A percentile compares a stretch with the other conserved stretches of the same genome.
Evolutionary conservation across 2,113 vertebrate genomes (phyloP).

Genomic region (Serinus canaria): DNA sequence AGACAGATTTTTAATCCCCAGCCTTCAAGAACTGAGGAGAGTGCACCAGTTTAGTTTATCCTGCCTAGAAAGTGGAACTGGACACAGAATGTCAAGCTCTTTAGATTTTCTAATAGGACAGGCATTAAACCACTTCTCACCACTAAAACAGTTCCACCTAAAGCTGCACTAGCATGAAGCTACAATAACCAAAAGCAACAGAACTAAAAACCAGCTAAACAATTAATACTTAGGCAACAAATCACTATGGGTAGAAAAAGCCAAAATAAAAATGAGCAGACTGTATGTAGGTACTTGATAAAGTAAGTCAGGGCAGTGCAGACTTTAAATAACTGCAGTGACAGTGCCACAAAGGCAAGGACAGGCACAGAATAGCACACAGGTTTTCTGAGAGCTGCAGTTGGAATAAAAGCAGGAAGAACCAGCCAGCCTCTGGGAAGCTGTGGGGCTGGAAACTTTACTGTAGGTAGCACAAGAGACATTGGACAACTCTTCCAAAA

Average conservation of each 20-base stretch:
- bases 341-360: neutral
- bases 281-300: neutral
- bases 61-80: neutral
- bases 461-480: neutral
- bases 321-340: neutral
- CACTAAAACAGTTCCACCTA: neutral
- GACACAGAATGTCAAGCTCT: neutral
- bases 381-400: neutral
- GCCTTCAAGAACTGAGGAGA: neutral
- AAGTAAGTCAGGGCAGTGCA: neutral
- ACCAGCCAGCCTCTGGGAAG: neutral
- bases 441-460: neutral
- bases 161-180: neutral
- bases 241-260: neutral
- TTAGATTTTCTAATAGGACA: neutral
- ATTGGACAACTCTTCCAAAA: neutral
- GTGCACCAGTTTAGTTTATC: neutral
- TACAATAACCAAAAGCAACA: neutral
- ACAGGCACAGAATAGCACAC: neutral
- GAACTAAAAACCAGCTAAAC: neutral
- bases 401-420: neutral
- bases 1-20: neutral
- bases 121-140: neutral
- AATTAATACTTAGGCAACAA: neutral
- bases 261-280: neutral